A percentile compares a stretch with the other conserved stretches of the same genome.
Conservation (phyloP, 2,797 vertebrate genomes). For the Tangara arthus region DNA sequence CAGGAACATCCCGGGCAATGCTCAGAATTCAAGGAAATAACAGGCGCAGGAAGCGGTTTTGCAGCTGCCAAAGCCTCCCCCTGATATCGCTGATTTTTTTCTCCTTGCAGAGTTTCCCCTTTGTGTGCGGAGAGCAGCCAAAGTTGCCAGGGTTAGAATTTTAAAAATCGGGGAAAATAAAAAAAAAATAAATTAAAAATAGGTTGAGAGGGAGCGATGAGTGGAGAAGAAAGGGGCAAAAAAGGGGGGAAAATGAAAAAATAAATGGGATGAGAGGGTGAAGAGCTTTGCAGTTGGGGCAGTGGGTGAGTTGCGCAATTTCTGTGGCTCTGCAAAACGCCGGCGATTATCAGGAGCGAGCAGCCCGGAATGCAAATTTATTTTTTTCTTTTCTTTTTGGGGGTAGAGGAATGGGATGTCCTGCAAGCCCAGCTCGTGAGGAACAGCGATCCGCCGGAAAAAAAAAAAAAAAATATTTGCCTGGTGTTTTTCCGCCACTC, state of each 20-base stretch:
- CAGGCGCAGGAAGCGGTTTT: conserved; percentile 49
- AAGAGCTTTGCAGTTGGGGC: background rate
- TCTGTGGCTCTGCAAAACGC: background rate
- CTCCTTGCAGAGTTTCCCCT: conserved; percentile 46
- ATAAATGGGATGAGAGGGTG: background rate
- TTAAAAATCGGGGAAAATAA: background rate
- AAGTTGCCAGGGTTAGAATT: background rate
- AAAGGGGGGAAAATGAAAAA: background rate
- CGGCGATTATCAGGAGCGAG: background rate
- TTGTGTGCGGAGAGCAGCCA: conserved; percentile 9
- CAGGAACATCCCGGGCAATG: background rate
- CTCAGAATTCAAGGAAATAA: conserved; percentile 64
- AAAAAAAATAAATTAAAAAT: too few relatives aligned
- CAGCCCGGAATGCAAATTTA: background rate
- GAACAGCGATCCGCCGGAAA: background rate
- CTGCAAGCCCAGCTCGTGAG: background rate
- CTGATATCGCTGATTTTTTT: conserved; percentile 1
- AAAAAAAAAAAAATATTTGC: background rate
- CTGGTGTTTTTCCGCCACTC: background rate
- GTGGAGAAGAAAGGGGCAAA: background rate
- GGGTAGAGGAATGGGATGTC: background rate
- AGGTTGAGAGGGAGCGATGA: background rate
- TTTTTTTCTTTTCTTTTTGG: too few relatives aligned
- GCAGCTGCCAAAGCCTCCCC: background rate
- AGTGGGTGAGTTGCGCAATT: background rate